A percentile compares a stretch with the other conserved stretches of the same genome.
These are phyloP conservation scores for Acrocephalus scirpaceus DNA, from an alignment of 2,797 vertebrate species.

Conservation along the genomic window DNA sequence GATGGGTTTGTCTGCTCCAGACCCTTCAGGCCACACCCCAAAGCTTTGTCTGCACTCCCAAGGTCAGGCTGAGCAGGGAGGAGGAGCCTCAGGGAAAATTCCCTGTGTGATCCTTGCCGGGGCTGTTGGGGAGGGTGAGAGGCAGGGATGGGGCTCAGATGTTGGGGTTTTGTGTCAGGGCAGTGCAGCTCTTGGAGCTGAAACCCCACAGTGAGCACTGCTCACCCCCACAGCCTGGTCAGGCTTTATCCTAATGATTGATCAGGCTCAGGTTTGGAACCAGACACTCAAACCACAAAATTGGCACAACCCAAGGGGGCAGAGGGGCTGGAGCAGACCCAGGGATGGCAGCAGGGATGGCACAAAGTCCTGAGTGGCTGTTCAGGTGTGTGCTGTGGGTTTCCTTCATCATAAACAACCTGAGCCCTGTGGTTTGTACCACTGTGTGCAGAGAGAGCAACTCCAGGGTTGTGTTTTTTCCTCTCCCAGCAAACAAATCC, in stretches of 20 bases:
- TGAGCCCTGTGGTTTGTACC: not conserved
- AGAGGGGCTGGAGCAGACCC: not conserved
- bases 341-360: not conserved
- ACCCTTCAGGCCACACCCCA: slow-evolving; percentile 90
- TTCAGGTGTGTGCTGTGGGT: not conserved
- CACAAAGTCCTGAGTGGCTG: not conserved
- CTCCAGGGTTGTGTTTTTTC: not conserved
- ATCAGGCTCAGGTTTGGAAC: fast-evolving
- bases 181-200: slow-evolving; percentile 72
- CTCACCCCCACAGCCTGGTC: not conserved
- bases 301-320: not conserved
- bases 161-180: slow-evolving; percentile 74
- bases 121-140: not conserved
- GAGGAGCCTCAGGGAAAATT: slow-evolving; percentile 81
- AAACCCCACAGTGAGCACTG: not conserved
- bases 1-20: slow-evolving; percentile 91
- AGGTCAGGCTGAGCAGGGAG: slow-evolving; percentile 94
- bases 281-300: not conserved
- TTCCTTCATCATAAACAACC: not conserved
- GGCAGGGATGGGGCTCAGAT: slow-evolving; percentile 23
- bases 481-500: not conserved
- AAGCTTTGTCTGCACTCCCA: slow-evolving; percentile 90
- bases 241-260: fast-evolving
- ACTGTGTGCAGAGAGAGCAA: not conserved
- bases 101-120: slow-evolving; percentile 8